These are phyloP conservation scores for Acrocephalus scirpaceus DNA, from an alignment of 2,797 vertebrate species.

Conservation along the genomic window DNA sequence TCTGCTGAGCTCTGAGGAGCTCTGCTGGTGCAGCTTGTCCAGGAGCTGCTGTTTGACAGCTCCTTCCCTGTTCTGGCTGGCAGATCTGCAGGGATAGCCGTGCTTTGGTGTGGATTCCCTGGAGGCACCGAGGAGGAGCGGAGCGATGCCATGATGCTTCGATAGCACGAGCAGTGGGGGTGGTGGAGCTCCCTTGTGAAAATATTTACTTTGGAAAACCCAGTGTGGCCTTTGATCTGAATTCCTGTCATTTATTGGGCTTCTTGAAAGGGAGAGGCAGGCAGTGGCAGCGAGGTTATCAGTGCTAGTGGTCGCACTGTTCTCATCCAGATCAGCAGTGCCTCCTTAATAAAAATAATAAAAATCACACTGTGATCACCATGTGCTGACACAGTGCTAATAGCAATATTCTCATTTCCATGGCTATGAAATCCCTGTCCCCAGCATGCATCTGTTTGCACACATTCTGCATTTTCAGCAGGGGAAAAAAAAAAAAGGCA, in stretches of 20 bases:
- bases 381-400: neutral
- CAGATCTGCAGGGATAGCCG: neutral
- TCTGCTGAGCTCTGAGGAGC: neutral
- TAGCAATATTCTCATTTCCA: neutral
- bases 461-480: neutral
- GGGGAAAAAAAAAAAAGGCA: neutral
- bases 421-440: neutral
- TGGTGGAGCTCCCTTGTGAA: constrained; percentile 23
- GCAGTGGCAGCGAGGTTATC: neutral
- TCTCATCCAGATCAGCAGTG: neutral
- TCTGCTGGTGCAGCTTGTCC: neutral
- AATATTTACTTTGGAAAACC: constrained; percentile 47
- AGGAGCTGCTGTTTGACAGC: neutral
- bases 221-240: constrained; percentile 37
- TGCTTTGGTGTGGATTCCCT: neutral
- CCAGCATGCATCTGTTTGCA: neutral
- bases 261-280: neutral
- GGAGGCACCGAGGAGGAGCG: constrained; percentile 5
- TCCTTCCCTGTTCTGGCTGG: neutral
- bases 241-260: neutral
- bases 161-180: neutral
- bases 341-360: neutral
- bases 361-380: neutral
- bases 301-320: neutral
- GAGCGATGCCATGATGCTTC: neutral